These are phyloP conservation scores for Cynopterus sphinx DNA, from an alignment of 2,797 vertebrate genomes.

Conservation along the genomic window DNA sequence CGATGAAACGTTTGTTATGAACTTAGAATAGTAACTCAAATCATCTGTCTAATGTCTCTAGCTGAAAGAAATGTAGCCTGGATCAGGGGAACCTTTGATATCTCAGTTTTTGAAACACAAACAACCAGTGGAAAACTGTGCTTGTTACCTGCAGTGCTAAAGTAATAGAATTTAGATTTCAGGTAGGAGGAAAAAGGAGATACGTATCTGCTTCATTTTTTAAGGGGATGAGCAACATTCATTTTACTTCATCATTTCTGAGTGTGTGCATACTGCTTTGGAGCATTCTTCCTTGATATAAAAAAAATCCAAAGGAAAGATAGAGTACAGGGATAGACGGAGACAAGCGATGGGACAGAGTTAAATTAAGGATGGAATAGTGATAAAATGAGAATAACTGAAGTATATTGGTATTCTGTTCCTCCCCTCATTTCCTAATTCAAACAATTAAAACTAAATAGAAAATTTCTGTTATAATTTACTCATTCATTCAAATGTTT, in stretches of 20 bases:
- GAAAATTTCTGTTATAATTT: background rate
- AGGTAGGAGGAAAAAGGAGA: background rate
- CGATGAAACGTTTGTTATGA: slow-evolving; percentile 45
- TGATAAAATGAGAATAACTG: background rate
- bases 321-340: background rate
- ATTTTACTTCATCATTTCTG: background rate
- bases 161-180: background rate
- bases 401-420: background rate
- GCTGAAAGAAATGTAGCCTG: slow-evolving; percentile 4
- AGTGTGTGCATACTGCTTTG: background rate
- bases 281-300: background rate
- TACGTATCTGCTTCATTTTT: background rate
- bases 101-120: background rate
- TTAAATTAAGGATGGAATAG: background rate
- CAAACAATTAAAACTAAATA: background rate
- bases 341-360: background rate
- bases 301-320: background rate
- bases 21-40: slow-evolving; percentile 29
- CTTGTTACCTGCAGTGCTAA: background rate
- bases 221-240: background rate
- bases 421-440: background rate
- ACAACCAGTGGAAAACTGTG: background rate
- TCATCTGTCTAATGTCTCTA: slow-evolving; percentile 13
- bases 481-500: background rate
- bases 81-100: background rate